Base-by-base conservation (phyloP, 2,888 invertebrate genomes). In the Xanthia togata region DNA sequence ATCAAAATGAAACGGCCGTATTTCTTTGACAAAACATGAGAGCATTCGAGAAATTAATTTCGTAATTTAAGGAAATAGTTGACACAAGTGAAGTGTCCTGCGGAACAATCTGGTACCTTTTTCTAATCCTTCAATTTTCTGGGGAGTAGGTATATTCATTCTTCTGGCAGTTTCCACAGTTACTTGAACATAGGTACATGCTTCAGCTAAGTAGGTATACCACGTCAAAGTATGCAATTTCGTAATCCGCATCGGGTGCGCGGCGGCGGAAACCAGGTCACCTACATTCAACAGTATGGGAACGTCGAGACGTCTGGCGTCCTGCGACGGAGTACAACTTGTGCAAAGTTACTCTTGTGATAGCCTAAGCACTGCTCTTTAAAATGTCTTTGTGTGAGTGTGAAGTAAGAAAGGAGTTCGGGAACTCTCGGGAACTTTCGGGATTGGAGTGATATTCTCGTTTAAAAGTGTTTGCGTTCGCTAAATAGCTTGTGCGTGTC, bases 221-320 rank as follows among this genome's bases (percentile, higher is more conserved):
- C 70, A 76, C 81, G 78, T 83, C 83, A 89, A 86, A 88, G 89
- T 90, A 90, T 92, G 90, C 92, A 93, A 92, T 94, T 93, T 92
- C 91, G 91, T 92, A 92, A 93, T 91, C 88, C 89, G 87, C 89
- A 90, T 90, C 92, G 91, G 90, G 87, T 90, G 91, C 88, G 84
- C 88, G 87, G 78, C 78, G 83, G 62, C 70, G 65, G 81, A 81
- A 93, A 92, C 88, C 89, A 88, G 93, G 93, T 93, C 91, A 93
- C 93, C 93, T 90, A 92, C 87, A 90, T 69, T 35, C 67, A 69
- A 73, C 69, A 81, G 72, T 78, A 79, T 73, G 70, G 80, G 70
- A 86, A 79, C 81, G 79, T 73, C 84, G 84, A 87, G 87, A 88
- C 85, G 90, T 89, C 87, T 90, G 76, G 85, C 81, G 74, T 85